A percentile compares a stretch with the other conserved stretches of the same genome.
These are phyloP conservation scores for Phyllotreta cruciferae DNA, from an alignment of 2,888 invertebrate genomes.

Conservation along the genomic window DNA sequence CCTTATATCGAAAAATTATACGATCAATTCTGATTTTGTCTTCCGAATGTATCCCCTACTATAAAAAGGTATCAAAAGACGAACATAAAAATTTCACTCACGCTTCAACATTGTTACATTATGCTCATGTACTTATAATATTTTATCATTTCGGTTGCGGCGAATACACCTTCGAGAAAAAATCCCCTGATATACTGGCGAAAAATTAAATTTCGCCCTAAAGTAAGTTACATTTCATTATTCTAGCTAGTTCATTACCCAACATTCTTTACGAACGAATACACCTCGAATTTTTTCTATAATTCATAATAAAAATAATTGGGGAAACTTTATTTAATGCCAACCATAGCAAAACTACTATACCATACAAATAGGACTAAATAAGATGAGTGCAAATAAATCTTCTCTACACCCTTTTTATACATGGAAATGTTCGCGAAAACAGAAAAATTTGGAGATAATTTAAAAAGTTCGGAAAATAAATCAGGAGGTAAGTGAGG, in stretches of 20 bases:
- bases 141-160: constrained; percentile 4
- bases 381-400: constrained; percentile 30
- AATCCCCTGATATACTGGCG: too few relatives aligned
- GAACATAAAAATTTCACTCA: constrained; percentile 18
- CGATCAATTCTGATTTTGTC: constrained; percentile 19
- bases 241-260: too few relatives aligned
- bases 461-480: constrained; percentile 34
- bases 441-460: constrained; percentile 33
- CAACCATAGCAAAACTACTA: constrained; percentile 15
- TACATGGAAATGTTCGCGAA: constrained; percentile 31
- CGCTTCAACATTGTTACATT: constrained; percentile 11
- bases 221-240: too few relatives aligned
- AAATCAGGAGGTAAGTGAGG: constrained; percentile 35
- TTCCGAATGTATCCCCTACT: not conserved
- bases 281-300: too few relatives aligned
- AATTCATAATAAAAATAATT: too few relatives aligned
- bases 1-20: constrained; percentile 15
- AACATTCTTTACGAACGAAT: too few relatives aligned
- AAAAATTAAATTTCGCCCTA: too few relatives aligned
- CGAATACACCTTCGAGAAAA: not conserved
- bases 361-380: too few relatives aligned
- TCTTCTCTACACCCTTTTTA: constrained; percentile 25
- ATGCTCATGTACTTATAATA: constrained; percentile 17
- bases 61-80: constrained; percentile 10
- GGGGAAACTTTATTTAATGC: not conserved